Base-by-base conservation (phyloP, 2,888 invertebrate genomes). In the Taphrorychus bicolor region DNA sequence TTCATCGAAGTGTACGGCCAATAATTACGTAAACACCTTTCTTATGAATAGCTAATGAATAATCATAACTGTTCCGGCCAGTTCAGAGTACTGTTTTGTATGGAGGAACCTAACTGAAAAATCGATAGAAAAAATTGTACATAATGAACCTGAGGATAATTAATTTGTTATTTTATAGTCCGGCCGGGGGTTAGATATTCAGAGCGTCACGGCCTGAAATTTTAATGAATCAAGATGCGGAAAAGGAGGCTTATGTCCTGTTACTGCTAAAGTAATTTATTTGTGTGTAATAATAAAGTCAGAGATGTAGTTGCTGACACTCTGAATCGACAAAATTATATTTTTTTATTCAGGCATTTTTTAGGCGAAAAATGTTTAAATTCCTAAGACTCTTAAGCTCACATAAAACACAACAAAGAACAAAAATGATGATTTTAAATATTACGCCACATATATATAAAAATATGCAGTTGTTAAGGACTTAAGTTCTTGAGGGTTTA, bases 21-120 rank as follows among this genome's bases (percentile, higher is more conserved):
- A 16, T 64, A 52, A 64, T 64, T 64, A 64, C 24, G 42, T 24
- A 64, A 58, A 58, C 58, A 58, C 64, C 42, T 64, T 59, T 64
- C 57, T 22, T 59, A 52, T 45, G 59, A 64, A 58, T 64, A 64
- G 11, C 21, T 53, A 64, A 64, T 59, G 17, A 45, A 42, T 23
- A 18, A 49, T 42, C 53, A 52, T 58, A 64, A 64, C 64, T 58
- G 64, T 51, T 59, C 51, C 17, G 21, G 51, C 9, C 40, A 49
- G 58, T 59, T 58, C 22, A 14, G 24, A 45, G 19, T 51, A 41
- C 41, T 17, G 51, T 18, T 16, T 21, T 18, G 16, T 11, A 14
- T 45, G 3, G 51, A 51, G 45, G 45, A 51, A 51, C 7, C 21
- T 18, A 18, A 18, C 51, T 51, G 16, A 45, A 45, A 45, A 7